These are phyloP conservation scores for Bombus impatiens DNA, from an alignment of 1,140 invertebrate species.

Conservation along the genomic window DNA sequence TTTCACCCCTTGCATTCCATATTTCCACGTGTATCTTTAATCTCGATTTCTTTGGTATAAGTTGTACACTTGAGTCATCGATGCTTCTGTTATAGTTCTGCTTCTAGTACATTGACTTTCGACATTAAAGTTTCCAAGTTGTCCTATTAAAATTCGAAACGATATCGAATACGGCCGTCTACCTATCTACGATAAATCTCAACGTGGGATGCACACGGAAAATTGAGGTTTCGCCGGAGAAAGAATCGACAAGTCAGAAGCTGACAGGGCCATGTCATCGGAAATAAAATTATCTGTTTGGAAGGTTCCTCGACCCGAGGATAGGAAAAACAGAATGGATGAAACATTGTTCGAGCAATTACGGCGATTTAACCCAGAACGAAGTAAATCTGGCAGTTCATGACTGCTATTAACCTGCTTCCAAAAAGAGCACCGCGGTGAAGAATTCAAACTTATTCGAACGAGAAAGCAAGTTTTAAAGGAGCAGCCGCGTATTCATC, in stretches of 20 bases:
- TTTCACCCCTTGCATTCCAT: too few species aligned
- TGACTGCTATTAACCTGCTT: constrained; percentile 7
- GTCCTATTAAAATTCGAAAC: not conserved
- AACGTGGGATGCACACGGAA: too few species aligned
- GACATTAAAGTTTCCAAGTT: too few species aligned
- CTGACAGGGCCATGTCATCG: not conserved
- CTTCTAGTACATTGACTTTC: too few species aligned
- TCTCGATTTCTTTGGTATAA: too few species aligned
- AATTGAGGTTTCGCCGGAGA: not conserved
- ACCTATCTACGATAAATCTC: not conserved
- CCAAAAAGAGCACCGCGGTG: not conserved
- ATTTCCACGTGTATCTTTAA: too few species aligned
- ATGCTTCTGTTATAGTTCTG: too few species aligned
- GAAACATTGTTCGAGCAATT: not conserved
- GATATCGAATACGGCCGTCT: not conserved
- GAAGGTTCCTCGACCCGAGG: not conserved
- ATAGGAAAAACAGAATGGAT: not conserved
- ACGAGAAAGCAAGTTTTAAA: not conserved
- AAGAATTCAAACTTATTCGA: not conserved
- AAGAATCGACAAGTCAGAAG: not conserved
- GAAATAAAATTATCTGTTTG: not conserved
- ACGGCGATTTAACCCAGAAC: not conserved
- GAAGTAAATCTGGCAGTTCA: not conserved
- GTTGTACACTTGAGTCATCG: too few species aligned
- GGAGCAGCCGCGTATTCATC: not conserved